Evolutionary conservation across 1,140 invertebrate species (phyloP), one percentile per base, ranked within the genome.

Genomic region (Goniozus legneri): DNA sequence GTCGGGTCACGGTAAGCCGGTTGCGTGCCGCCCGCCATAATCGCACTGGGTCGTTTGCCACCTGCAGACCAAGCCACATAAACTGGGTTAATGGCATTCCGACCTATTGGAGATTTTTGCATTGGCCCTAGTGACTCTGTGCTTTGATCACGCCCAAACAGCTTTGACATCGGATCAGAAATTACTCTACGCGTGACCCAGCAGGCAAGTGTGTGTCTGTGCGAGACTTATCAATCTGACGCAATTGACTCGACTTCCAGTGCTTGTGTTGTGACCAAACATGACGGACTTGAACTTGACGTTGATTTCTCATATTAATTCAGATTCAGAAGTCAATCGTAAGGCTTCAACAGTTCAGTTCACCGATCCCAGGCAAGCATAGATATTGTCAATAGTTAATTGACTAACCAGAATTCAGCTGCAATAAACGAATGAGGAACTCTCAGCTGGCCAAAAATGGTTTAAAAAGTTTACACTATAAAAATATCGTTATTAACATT

Each of bases 41-140:
- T 71, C 67, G 64, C 65, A 69, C 67, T 65, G 65, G 67, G 65
- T 75, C 65, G 65, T 69, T 71, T 74, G 71, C 64, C 69, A 76
- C 74, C 74, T 76, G 74, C 69, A 76, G 74, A 76, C 58, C 73
- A 76, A 76, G 73, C 73, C 74, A 76, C 73, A 76, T 69, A 76
- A 76, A 76, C 73, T 74, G 70, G 70, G 74, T 75, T 76, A 75
- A 75, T 75, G 69, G 74, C 74, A 58, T 69, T 72, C 70, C 66
- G 66, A 67, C 62, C 60, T 59, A 62, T 66, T 54, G 54, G 64
- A 65, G 51, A 46, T 62, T 60, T 66, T 71, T 56, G 61, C 64
- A 65, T 71, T 70, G 62, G 56, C 69, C 71, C 67, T 71, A 74
- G 68, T 71, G 70, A 73, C 67, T 73, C 69, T 73, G 71, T 71